Percentiles rank a stretch among this genome's conserved stretches.
phyloP scores from a whole-genome alignment of 2,888 invertebrate genomes.

The Hedya salicella region DNA sequence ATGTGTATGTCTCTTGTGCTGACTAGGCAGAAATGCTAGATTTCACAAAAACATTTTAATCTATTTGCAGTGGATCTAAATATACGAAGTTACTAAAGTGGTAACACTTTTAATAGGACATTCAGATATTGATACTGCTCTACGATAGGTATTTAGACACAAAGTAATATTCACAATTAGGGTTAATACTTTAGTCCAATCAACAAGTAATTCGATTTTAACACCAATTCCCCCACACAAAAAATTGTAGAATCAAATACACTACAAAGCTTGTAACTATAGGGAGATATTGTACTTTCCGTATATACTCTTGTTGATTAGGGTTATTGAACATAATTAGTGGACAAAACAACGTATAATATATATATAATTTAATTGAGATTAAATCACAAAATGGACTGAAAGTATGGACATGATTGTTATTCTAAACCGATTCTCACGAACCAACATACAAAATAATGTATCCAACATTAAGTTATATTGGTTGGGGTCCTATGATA shows the following conservation, averaged over 20 bases:
- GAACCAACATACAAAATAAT: slow-evolving; percentile 18
- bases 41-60: slow-evolving; percentile 30
- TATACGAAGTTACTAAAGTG: slow-evolving; percentile 48
- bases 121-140: slow-evolving; percentile 36
- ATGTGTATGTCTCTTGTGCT: slow-evolving; percentile 45
- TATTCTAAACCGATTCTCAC: slow-evolving; percentile 11
- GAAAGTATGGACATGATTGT: slow-evolving; percentile 32
- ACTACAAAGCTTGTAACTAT: neutral
- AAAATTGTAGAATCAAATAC: neutral
- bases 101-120: slow-evolving; percentile 50
- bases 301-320: neutral
- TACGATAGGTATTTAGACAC: slow-evolving; percentile 41
- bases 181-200: slow-evolving; percentile 43
- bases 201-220: neutral
- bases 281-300: neutral
- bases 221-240: neutral
- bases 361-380: slow-evolving; percentile 32
- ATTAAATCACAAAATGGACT: slow-evolving; percentile 36
- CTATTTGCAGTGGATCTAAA: slow-evolving; percentile 41
- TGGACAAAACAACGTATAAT: slow-evolving; percentile 35
- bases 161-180: slow-evolving; percentile 45
- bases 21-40: slow-evolving; percentile 46
- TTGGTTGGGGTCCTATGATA: slow-evolving; percentile 33
- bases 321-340: slow-evolving; percentile 30
- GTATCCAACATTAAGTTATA: slow-evolving; percentile 17